These are phyloP conservation scores for Poeciliopsis paucimaculata DNA, from an alignment of 2,797 vertebrate species.

Conservation along the genomic window DNA sequence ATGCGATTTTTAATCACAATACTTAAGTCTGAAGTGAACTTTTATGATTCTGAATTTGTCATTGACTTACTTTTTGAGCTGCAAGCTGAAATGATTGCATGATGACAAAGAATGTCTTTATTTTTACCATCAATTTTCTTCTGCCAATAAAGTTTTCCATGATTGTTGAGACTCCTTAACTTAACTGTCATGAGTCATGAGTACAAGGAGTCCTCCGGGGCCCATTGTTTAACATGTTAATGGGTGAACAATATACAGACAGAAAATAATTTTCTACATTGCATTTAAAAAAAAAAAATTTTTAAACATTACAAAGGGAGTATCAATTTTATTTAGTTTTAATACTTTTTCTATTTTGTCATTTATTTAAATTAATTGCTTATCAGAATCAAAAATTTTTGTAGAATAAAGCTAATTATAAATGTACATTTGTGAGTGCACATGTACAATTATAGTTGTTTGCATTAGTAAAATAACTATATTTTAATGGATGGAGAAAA, in stretches of 20 bases:
- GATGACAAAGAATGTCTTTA: neutral
- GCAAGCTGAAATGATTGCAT: neutral
- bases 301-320: neutral
- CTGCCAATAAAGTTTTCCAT: neutral
- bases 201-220: too few species aligned
- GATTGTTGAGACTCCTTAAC: neutral
- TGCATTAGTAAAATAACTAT: neutral
- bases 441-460: too few species aligned
- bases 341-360: neutral
- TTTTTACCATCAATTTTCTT: neutral
- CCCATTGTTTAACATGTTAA: too few species aligned
- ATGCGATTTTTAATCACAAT: neutral
- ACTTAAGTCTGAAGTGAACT: neutral
- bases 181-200: too few species aligned
- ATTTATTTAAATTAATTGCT: neutral
- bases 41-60: neutral
- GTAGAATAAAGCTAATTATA: neutral
- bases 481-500: neutral
- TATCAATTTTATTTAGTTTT: neutral
- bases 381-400: too few species aligned
- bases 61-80: neutral
- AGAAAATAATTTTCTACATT: neutral
- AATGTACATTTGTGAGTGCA: neutral
- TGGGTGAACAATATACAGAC: neutral
- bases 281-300: neutral